A percentile compares a stretch with the other conserved stretches of the same genome.
Conservation (phyloP, 2,888 invertebrate genomes). For the Gasteruption jaculator region DNA sequence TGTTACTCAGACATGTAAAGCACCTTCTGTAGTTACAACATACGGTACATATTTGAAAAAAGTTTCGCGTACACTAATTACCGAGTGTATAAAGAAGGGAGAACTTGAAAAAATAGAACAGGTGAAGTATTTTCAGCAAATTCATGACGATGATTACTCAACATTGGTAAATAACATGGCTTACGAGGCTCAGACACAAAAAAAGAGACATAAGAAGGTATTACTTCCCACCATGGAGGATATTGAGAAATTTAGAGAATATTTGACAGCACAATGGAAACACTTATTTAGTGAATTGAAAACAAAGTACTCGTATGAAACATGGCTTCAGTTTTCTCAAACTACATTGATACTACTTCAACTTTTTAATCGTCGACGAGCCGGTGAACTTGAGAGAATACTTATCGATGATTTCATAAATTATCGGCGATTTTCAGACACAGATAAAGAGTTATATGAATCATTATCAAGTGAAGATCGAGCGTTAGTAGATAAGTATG, state of each 20-base stretch:
- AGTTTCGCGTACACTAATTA: constrained; percentile 4
- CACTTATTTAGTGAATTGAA: no score
- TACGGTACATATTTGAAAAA: constrained; percentile 11
- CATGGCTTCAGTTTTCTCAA: constrained; percentile 11
- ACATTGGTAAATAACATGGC: constrained; percentile 14
- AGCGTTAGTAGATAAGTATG: constrained; percentile 7
- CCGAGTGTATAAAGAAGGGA: constrained; percentile 8
- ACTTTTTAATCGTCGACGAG: constrained; percentile 17
- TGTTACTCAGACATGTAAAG: no score
- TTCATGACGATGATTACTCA: constrained; percentile 8
- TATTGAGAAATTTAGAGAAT: constrained; percentile 13
- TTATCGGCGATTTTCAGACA: no score
- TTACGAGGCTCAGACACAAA: constrained; percentile 8
- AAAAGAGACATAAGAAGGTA: constrained; percentile 10
- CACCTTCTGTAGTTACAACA: constrained; percentile 11
- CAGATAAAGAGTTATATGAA: constrained; percentile 13
- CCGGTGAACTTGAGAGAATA: constrained; percentile 18
- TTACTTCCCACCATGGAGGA: constrained; percentile 13
- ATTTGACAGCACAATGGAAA: constrained; percentile 9
- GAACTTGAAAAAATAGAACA: constrained; percentile 1
- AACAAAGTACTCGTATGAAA: constrained; percentile 4
- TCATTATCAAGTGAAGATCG: constrained; percentile 11
- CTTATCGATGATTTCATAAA: no score
- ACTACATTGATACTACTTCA: constrained; percentile 12
- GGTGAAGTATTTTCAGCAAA: no score